phyloP scores from a whole-genome alignment of 2,797 vertebrate species.

The Pangasius macronema region DNA sequence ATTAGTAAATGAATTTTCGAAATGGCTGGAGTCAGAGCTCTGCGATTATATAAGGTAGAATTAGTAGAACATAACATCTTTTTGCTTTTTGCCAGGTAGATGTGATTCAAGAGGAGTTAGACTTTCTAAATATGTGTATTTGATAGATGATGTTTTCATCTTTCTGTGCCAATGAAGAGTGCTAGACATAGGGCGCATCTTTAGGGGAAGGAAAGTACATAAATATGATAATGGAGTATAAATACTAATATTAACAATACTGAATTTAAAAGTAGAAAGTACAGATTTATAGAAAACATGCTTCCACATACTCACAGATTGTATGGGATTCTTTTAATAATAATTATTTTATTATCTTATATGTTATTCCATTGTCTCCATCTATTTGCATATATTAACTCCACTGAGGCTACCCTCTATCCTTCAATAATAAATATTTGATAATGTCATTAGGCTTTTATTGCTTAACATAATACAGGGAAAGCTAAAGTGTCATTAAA shows the following conservation, averaged over 20 bases:
- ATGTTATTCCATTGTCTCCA: neutral
- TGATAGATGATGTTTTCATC: neutral
- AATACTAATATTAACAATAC: neutral
- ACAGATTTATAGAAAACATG: neutral
- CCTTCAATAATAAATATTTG: constrained; percentile 50
- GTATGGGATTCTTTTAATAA: neutral
- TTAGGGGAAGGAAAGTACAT: neutral
- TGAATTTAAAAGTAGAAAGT: neutral
- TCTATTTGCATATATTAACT: constrained; percentile 10
- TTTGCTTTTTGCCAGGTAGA: neutral
- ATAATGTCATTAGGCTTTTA: constrained; percentile 52
- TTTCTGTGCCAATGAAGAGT: neutral
- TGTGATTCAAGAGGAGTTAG: neutral
- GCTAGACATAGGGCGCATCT: neutral
- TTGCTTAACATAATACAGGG: constrained; percentile 43
- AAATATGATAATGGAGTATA: neutral
- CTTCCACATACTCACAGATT: neutral
- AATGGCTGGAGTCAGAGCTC: neutral
- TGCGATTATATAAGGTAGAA: neutral
- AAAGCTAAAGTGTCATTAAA: constrained; percentile 36
- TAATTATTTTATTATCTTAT: neutral
- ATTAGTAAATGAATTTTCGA: neutral
- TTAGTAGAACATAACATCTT: neutral
- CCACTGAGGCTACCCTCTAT: constrained; percentile 11
- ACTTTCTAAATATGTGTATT: neutral